These are phyloP conservation scores for Columba livia DNA, from an alignment of 2,113 vertebrate genomes.

Conservation along the genomic window DNA sequence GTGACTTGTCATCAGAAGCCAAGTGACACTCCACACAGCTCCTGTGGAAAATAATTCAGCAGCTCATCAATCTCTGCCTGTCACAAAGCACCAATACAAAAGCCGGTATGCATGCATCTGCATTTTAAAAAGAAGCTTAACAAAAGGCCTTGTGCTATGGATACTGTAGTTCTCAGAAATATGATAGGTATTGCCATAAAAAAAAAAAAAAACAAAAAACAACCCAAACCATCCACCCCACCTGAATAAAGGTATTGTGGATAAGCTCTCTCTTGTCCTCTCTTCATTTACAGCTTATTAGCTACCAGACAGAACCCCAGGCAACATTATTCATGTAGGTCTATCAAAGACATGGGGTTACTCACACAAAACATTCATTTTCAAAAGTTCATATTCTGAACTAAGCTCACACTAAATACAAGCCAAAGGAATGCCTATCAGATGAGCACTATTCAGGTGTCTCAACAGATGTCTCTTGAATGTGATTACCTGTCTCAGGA, in stretches of 20 bases:
- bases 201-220: background rate
- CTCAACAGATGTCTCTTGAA: background rate
- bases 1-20: slow-evolving; percentile 71
- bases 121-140: slow-evolving; percentile 47
- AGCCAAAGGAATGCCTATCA: background rate
- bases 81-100: slow-evolving; percentile 12
- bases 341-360: slow-evolving; percentile 14
- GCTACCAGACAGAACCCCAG: slow-evolving; percentile 38
- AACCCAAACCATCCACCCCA: background rate
- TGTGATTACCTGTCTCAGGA: background rate
- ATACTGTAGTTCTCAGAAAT: slow-evolving; percentile 28
- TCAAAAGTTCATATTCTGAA: background rate
- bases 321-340: slow-evolving; percentile 34
- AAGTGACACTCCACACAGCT: slow-evolving; percentile 93
- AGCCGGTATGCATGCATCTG: background rate
- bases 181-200: slow-evolving; percentile 52
- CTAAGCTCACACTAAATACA: background rate
- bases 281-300: background rate
- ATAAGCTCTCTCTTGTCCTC: slow-evolving; percentile 1
- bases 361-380: background rate
- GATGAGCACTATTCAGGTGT: background rate
- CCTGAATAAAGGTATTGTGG: slow-evolving; percentile 33
- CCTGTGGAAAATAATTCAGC: slow-evolving; percentile 77
- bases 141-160: slow-evolving; percentile 32
- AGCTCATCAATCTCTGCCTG: slow-evolving; percentile 51